Conservation (phyloP, 2,888 invertebrate genomes). For the Drosophila acutilabella region DNA sequence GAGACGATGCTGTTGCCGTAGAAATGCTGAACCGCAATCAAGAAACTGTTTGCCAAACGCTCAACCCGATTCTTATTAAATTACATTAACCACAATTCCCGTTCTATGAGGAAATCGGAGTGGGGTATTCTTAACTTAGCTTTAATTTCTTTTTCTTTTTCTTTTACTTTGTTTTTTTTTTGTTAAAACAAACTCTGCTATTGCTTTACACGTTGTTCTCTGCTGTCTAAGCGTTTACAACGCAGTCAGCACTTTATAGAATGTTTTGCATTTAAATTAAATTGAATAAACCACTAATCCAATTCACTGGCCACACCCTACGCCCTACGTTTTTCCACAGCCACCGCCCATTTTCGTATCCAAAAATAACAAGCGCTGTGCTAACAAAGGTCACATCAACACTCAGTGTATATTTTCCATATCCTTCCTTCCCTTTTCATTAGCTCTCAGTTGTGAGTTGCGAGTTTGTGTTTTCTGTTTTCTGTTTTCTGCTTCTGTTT, state of each 20-base stretch:
- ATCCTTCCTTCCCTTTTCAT: conserved; percentile 21
- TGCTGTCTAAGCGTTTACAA: conserved; percentile 31
- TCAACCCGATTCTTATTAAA: conserved; percentile 24
- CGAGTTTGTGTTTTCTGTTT: conserved; percentile 14
- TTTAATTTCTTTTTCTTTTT: too few relatives aligned
- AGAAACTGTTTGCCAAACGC: conserved; percentile 21
- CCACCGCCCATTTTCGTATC: neutral
- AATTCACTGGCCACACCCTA: conserved; percentile 51
- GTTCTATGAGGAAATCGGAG: neutral
- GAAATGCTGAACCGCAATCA: conserved; percentile 11
- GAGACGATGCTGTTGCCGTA: neutral
- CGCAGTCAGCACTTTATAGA: conserved; percentile 52
- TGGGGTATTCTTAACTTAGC: neutral
- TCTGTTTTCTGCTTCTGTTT: neutral
- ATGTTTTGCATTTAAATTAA: conserved; percentile 75
- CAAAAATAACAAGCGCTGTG: conserved; percentile 1
- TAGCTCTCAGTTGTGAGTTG: conserved; percentile 9
- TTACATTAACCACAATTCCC: conserved; percentile 15
- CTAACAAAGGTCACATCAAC: conserved; percentile 49
- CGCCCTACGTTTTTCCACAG: neutral
- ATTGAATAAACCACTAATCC: conserved; percentile 76
- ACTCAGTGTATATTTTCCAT: conserved; percentile 42
- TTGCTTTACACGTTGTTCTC: conserved; percentile 16
- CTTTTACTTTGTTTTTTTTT: too few relatives aligned
- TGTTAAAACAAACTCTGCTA: conserved; percentile 7